These are phyloP conservation scores for Laspeyria flexula DNA, from an alignment of 2,888 invertebrate genomes.

Conservation along the genomic window DNA sequence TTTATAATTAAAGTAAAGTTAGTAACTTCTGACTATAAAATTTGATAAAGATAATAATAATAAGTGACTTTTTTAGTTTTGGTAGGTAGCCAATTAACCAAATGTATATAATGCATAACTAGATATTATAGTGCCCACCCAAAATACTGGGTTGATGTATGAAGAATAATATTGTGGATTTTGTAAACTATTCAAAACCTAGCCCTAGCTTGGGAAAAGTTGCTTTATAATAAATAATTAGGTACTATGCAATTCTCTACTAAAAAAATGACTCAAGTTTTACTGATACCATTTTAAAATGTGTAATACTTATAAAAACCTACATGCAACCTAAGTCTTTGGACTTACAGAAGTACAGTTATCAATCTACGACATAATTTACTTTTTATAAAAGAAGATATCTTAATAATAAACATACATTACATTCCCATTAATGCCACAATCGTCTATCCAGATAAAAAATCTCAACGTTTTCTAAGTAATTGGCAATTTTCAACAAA, in stretches of 20 bases:
- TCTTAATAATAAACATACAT: conserved; percentile 14
- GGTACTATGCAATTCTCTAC: too few relatives aligned
- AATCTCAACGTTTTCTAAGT: conserved; percentile 39
- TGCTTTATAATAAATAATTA: too few relatives aligned
- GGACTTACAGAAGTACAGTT: background rate
- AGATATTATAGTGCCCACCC: too few relatives aligned
- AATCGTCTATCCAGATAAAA: conserved; percentile 17
- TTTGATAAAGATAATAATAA: conserved; percentile 14
- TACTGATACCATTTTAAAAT: too few relatives aligned
- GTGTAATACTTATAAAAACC: too few relatives aligned
- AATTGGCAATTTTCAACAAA: conserved; percentile 52
- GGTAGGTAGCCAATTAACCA: conserved; percentile 29
- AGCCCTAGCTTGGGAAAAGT: too few relatives aligned
- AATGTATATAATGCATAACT: background rate
- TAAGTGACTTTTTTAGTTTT: conserved; percentile 24
- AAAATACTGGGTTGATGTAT: too few relatives aligned
- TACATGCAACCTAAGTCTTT: too few relatives aligned
- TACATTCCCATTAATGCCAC: conserved; percentile 5
- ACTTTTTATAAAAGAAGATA: background rate
- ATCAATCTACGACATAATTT: background rate
- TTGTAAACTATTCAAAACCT: too few relatives aligned
- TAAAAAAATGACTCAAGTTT: too few relatives aligned
- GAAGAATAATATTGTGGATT: too few relatives aligned
- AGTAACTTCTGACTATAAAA: conserved; percentile 34
- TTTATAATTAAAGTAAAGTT: conserved; percentile 19